Percentiles rank a stretch among this genome's conserved stretches.
phyloP scores from a whole-genome alignment of 2,888 invertebrate genomes.

The Dasypogon diadema region DNA sequence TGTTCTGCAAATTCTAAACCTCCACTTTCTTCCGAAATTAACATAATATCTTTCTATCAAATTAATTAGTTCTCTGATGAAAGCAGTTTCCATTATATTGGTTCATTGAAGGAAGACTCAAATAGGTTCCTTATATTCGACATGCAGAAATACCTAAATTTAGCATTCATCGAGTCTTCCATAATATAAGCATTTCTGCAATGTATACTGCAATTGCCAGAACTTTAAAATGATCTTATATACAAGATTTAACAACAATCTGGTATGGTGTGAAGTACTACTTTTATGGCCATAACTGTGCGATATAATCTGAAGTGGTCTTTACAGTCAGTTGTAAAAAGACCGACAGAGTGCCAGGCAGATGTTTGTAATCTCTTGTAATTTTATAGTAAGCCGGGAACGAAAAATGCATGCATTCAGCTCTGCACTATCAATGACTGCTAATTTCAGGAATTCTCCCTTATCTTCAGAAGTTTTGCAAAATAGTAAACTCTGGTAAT shows the following conservation, averaged over 20 bases:
- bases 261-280: neutral
- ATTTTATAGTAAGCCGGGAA: constrained; percentile 5
- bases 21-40: too few relatives aligned
- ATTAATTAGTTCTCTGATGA: too few relatives aligned
- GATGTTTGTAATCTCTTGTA: neutral
- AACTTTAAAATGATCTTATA: neutral
- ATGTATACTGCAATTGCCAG: neutral
- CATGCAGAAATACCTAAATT: too few relatives aligned
- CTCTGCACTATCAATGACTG: constrained; percentile 16
- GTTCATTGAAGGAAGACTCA: too few relatives aligned
- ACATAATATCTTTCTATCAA: too few relatives aligned
- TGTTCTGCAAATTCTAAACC: too few relatives aligned
- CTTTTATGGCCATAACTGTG: neutral
- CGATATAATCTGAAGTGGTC: constrained; percentile 17
- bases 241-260: constrained; percentile 5
- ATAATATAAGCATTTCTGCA: neutral
- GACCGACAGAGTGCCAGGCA: neutral
- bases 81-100: too few relatives aligned
- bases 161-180: neutral
- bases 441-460: constrained; percentile 33
- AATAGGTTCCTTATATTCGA: too few relatives aligned
- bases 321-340: constrained; percentile 1
- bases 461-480: constrained; percentile 12
- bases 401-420: constrained; percentile 26
- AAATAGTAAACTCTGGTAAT: neutral